Evolutionary conservation across 1,140 invertebrate species (phyloP).

Genomic region (Orius insidiosus): DNA sequence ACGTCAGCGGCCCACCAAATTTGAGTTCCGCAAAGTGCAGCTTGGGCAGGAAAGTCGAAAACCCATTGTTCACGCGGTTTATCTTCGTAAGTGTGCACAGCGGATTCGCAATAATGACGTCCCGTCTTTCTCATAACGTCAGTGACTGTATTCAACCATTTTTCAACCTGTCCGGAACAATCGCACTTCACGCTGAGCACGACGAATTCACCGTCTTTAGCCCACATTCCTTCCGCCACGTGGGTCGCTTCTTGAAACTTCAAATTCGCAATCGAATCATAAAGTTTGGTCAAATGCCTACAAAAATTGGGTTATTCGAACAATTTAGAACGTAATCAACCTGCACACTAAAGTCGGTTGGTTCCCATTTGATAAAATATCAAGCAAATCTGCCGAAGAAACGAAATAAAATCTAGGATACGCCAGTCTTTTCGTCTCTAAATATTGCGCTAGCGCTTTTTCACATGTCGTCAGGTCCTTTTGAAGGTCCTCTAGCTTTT

Average conservation of each 20-base stretch:
- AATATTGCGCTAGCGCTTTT: conserved; percentile 85
- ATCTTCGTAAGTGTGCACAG: conserved; percentile 71
- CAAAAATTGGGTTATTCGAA: conserved; percentile 27
- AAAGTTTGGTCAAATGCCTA: conserved; percentile 81
- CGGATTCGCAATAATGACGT: conserved; percentile 56
- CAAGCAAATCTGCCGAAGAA: conserved; percentile 80
- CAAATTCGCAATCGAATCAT: conserved; percentile 74
- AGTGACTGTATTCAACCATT: conserved; percentile 75
- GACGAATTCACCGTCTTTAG: conserved; percentile 75
- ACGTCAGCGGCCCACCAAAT: conserved; percentile 93
- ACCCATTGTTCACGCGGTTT: conserved; percentile 82
- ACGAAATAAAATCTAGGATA: conserved; percentile 95
- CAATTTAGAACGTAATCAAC: conserved; percentile 17
- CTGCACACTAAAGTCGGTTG: conserved; percentile 56
- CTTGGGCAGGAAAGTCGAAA: conserved; percentile 79
- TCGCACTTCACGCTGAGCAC: conserved; percentile 54
- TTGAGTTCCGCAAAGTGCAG: conserved; percentile 77
- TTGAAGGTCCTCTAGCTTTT: conserved; percentile 59
- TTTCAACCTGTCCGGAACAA: conserved; percentile 77
- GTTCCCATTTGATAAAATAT: conserved; percentile 94
- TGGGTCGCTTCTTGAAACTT: conserved; percentile 43
- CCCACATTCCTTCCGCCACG: conserved; percentile 62
- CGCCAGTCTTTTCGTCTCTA: conserved; percentile 84
- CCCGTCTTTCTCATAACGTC: conserved; percentile 67
- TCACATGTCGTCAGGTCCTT: conserved; percentile 67